These are phyloP conservation scores for Poliocrania exsul DNA, from an alignment of 2,797 vertebrate genomes.

Conservation along the genomic window DNA sequence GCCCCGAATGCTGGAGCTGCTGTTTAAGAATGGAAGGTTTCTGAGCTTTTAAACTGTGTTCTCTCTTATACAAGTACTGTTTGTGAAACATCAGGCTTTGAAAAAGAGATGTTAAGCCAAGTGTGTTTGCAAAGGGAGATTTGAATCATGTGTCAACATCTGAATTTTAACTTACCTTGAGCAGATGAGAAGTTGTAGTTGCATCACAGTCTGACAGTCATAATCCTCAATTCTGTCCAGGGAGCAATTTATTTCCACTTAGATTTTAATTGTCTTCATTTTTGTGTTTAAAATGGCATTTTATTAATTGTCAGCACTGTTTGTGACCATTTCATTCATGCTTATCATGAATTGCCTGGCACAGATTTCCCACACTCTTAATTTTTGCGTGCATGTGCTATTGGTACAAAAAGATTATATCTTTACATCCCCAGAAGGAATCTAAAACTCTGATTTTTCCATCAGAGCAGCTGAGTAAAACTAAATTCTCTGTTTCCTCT, in stretches of 20 bases:
- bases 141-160: background rate
- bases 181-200: background rate
- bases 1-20: background rate
- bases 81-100: background rate
- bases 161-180: background rate
- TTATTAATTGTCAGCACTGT: background rate
- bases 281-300: background rate
- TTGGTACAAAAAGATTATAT: background rate
- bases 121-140: background rate
- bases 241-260: background rate
- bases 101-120: background rate
- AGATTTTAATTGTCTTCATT: background rate
- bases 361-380: background rate
- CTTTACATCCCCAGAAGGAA: background rate
- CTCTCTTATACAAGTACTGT: background rate
- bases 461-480: background rate
- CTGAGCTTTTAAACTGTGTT: background rate
- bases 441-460: background rate
- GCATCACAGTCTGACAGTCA: background rate
- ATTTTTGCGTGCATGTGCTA: background rate
- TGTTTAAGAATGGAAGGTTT: background rate
- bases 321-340: background rate
- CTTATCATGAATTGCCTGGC: background rate
- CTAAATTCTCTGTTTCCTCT: background rate
- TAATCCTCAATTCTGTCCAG: background rate